Evolutionary conservation across 2,888 invertebrate genomes (phyloP).

Genomic region (Drosophila phalerata): DNA sequence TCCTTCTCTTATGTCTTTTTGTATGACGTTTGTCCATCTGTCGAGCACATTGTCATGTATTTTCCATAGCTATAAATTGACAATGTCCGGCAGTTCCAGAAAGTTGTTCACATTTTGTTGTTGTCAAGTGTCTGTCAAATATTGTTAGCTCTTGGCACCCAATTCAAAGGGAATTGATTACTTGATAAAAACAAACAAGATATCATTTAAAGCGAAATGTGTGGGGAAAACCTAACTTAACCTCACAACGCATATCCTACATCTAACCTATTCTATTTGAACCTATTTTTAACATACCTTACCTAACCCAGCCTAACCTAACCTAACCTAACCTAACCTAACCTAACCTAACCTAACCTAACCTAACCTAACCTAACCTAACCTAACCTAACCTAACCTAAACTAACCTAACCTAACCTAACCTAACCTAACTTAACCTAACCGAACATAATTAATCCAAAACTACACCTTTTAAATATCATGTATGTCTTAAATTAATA

Average conservation of each 20-base stretch:
- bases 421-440: not conserved
- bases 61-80: slow-evolving; percentile 15
- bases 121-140: slow-evolving; percentile 9
- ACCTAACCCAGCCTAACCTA: not conserved
- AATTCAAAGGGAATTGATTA: not conserved
- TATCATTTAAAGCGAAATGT: not conserved
- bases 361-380: not conserved
- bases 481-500: not conserved
- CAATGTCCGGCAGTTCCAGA: not conserved
- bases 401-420: not conserved
- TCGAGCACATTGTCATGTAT: not conserved
- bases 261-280: no score
- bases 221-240: not conserved
- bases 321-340: not conserved
- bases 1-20: not conserved
- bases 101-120: slow-evolving; percentile 8
- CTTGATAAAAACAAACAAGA: no score
- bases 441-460: not conserved
- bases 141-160: not conserved
- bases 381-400: not conserved
- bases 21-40: not conserved
- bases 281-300: no score
- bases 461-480: no score
- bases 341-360: no score
- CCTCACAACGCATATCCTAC: no score